Percentiles rank a stretch among this genome's conserved stretches.
These are phyloP conservation scores for Podiceps cristatus DNA, from an alignment of 2,113 vertebrate species.

Conservation along the genomic window DNA sequence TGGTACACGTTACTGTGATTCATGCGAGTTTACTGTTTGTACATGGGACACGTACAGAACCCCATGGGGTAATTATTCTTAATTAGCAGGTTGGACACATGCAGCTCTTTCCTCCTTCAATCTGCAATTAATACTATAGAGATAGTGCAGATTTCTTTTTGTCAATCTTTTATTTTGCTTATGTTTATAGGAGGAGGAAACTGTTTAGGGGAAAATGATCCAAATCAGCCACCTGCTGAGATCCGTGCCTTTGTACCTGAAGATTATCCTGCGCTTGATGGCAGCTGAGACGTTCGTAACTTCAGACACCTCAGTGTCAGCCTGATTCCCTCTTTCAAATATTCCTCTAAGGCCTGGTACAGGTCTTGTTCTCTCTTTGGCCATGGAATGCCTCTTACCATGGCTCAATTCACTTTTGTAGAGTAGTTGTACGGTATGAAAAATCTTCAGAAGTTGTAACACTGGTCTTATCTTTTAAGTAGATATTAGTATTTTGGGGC, in stretches of 20 bases:
- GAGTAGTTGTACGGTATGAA: not conserved
- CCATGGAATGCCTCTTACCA: not conserved
- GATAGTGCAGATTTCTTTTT: not conserved
- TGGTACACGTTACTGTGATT: not conserved
- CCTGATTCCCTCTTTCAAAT: not conserved
- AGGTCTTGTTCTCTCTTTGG: not conserved
- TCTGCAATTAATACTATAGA: conserved; percentile 10
- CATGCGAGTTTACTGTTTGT: not conserved
- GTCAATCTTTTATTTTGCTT: conserved; percentile 1
- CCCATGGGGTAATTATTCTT: conserved; percentile 46
- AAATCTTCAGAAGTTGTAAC: not conserved
- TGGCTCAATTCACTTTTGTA: not conserved
- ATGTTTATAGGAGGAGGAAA: conserved; percentile 1
- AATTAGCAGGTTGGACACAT: conserved; percentile 40
- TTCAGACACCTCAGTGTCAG: not conserved
- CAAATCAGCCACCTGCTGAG: conserved; percentile 39
- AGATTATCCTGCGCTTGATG: not conserved
- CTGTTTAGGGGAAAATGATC: not conserved
- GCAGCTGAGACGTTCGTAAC: not conserved
- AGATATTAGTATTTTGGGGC: not conserved
- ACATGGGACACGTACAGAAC: conserved; percentile 10
- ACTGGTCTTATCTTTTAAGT: not conserved
- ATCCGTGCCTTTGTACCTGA: not conserved
- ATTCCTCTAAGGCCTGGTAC: not conserved
- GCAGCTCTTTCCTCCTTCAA: conserved; percentile 13